Conservation (phyloP, 2,797 vertebrate species). For the Stomatorhinus walkeri region DNA sequence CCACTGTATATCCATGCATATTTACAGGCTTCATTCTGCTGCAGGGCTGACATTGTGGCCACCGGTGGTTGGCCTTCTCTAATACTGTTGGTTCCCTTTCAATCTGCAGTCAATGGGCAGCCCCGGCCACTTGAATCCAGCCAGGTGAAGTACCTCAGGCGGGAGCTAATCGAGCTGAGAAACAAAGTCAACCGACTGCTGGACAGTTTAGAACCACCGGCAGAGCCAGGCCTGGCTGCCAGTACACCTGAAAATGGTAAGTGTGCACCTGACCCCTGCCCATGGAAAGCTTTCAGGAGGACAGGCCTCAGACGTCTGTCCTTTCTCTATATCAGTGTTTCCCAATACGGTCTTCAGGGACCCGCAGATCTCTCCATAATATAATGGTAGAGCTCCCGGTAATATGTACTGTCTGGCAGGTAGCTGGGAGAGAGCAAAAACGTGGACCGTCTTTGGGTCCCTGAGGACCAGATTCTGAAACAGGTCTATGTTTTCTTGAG, state of each 20-base stretch:
- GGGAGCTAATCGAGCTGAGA: conserved; percentile 94
- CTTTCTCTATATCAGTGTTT: neutral
- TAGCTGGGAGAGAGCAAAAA: neutral
- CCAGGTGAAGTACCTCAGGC: conserved; percentile 93
- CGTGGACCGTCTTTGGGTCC: neutral
- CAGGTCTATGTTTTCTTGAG: neutral
- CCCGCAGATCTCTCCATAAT: neutral
- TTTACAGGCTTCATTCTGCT: neutral
- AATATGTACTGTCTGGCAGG: neutral
- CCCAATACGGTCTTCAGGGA: neutral
- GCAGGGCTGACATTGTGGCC: neutral
- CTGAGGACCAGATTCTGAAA: neutral
- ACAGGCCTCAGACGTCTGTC: neutral
- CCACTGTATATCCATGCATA: neutral
- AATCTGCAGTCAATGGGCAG: conserved; percentile 83
- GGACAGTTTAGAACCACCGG: conserved; percentile 89
- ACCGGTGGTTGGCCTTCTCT: neutral
- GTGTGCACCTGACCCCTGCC: neutral
- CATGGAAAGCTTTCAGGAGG: neutral
- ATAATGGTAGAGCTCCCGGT: too few relatives aligned
- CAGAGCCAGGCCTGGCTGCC: conserved; percentile 73
- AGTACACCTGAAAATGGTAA: conserved; percentile 77
- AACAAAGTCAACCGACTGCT: conserved; percentile 96
- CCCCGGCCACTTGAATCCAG: conserved; percentile 93
- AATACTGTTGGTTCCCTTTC: neutral